Percentiles rank a stretch among this genome's conserved stretches.
Conservation (phyloP, 2,113 vertebrate species). For the Saccopteryx leptura region DNA sequence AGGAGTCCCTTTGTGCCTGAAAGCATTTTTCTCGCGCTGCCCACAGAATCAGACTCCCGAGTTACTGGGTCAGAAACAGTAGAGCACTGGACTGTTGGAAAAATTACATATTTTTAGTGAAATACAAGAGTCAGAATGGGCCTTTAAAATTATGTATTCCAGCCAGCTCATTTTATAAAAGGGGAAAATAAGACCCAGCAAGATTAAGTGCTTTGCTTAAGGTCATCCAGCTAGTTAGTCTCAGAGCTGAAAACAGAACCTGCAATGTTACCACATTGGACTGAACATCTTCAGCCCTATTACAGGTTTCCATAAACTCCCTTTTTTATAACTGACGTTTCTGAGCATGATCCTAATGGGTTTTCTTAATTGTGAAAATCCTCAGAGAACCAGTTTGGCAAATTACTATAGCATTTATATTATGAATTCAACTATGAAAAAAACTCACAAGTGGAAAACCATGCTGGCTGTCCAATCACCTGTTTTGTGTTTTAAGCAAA, state of each 20-base stretch:
- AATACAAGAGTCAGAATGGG: background rate
- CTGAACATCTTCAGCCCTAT: background rate
- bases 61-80: background rate
- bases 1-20: background rate
- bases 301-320: background rate
- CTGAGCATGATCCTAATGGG: background rate
- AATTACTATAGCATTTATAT: constrained; percentile 1
- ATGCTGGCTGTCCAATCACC: background rate
- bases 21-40: background rate
- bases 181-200: background rate
- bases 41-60: background rate
- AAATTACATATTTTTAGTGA: background rate
- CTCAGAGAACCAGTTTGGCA: constrained; percentile 31
- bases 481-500: background rate
- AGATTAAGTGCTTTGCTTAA: background rate
- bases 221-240: background rate
- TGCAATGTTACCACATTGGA: background rate
- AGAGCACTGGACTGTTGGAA: background rate
- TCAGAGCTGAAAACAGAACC: background rate
- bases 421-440: constrained; percentile 26
- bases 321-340: constrained; percentile 8
- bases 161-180: background rate
- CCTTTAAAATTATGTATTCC: background rate
- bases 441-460: background rate
- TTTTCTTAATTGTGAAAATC: background rate